A percentile compares a stretch with the other conserved stretches of the same genome.
phyloP scores from a whole-genome alignment of 2,888 invertebrate species.

The Cataglyphis livida region DNA sequence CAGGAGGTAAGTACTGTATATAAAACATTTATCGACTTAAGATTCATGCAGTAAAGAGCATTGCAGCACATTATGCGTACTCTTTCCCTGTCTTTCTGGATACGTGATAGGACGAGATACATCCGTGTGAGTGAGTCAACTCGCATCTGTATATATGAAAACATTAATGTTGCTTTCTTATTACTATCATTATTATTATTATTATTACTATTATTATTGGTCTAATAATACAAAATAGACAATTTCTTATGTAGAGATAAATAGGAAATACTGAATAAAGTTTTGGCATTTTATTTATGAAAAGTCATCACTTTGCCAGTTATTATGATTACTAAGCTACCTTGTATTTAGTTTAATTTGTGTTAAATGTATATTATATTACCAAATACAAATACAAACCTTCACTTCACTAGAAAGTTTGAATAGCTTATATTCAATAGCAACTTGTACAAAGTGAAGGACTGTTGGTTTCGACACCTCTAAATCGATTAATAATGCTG shows the following conservation, averaged over 20 bases:
- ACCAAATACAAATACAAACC: constrained; percentile 56
- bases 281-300: not conserved
- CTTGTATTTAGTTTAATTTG: not conserved
- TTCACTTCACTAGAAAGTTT: constrained; percentile 60
- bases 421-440: constrained; percentile 79
- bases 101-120: constrained; percentile 76
- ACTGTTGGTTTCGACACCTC: constrained; percentile 77
- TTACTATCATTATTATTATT: not conserved
- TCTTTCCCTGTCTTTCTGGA: constrained; percentile 84
- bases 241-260: not conserved
- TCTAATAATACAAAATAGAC: not conserved
- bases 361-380: not conserved
- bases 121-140: constrained; percentile 76
- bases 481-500: constrained; percentile 83
- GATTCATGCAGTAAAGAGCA: constrained; percentile 84
- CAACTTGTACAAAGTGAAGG: constrained; percentile 70
- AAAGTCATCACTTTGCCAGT: not conserved
- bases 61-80: constrained; percentile 85
- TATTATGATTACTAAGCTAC: not conserved
- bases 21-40: constrained; percentile 83
- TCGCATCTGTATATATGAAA: constrained; percentile 64
- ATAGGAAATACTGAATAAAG: not conserved
- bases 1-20: constrained; percentile 85
- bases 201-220: not conserved
- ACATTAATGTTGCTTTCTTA: not conserved